These are phyloP conservation scores for Ornithoptera alexandrae DNA, from an alignment of 2,888 invertebrate species.

Conservation along the genomic window DNA sequence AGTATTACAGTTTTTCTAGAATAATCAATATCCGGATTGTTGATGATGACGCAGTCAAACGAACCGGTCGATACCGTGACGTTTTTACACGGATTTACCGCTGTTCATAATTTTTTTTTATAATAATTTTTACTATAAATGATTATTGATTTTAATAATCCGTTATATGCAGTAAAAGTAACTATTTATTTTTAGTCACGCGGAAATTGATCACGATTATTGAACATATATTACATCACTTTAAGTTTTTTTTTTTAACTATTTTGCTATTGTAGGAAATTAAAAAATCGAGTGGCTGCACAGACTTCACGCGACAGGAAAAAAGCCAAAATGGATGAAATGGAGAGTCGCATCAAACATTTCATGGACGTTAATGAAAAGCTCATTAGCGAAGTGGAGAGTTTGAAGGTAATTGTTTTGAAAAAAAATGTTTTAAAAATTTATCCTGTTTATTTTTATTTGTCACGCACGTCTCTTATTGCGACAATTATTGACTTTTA, in stretches of 20 bases:
- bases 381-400: constrained; percentile 83
- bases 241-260: background rate
- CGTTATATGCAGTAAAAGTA: background rate
- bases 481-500: background rate
- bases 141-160: too few relatives aligned
- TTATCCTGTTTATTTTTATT: too few relatives aligned
- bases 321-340: constrained; percentile 94
- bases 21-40: constrained; percentile 6
- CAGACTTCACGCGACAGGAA: constrained; percentile 98
- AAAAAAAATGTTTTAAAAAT: background rate
- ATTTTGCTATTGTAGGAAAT: constrained; percentile 82
- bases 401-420: constrained; percentile 65
- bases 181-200: too few relatives aligned
- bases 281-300: constrained; percentile 98
- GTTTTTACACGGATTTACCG: constrained; percentile 2
- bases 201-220: background rate
- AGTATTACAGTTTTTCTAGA: constrained; percentile 10
- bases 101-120: background rate
- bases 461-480: background rate
- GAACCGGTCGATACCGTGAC: constrained; percentile 4
- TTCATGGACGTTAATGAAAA: constrained; percentile 83
- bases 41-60: constrained; percentile 25
- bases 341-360: constrained; percentile 86
- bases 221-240: background rate
- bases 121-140: background rate